Percentiles rank a stretch among this genome's conserved stretches.
Conservation (phyloP, 2,113 vertebrate species). For the Laterallus jamaicensis region DNA sequence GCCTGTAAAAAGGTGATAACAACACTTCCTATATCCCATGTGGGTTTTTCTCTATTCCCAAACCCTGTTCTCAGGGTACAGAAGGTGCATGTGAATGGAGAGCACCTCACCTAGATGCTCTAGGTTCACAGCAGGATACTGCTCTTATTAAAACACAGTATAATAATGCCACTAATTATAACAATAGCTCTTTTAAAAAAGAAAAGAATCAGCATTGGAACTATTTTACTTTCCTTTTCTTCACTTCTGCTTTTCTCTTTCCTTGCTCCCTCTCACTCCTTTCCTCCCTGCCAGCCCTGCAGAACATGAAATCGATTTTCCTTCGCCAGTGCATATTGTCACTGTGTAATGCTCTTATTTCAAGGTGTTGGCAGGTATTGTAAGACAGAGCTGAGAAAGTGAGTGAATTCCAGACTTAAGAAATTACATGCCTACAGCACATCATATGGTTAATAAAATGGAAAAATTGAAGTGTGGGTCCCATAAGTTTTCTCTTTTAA, state of each 20-base stretch:
- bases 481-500: constrained; percentile 35
- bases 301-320: not conserved
- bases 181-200: not conserved
- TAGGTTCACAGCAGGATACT: not conserved
- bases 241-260: not conserved
- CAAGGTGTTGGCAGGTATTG: constrained; percentile 21
- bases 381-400: not conserved
- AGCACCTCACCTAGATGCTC: not conserved
- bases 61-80: not conserved
- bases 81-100: not conserved
- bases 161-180: not conserved
- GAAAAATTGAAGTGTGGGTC: constrained; percentile 22
- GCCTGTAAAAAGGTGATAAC: constrained; percentile 6
- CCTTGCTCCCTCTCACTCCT: not conserved
- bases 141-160: not conserved
- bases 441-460: constrained; percentile 52
- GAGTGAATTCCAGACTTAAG: not conserved
- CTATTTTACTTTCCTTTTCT: not conserved
- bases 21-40: not conserved
- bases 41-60: not conserved
- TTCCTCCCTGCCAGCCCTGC: not conserved
- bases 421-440: constrained; percentile 41
- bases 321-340: not conserved
- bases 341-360: not conserved
- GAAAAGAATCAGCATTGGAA: not conserved